Conservation (phyloP, 2,113 vertebrate genomes). For the Eclectus roratus region DNA sequence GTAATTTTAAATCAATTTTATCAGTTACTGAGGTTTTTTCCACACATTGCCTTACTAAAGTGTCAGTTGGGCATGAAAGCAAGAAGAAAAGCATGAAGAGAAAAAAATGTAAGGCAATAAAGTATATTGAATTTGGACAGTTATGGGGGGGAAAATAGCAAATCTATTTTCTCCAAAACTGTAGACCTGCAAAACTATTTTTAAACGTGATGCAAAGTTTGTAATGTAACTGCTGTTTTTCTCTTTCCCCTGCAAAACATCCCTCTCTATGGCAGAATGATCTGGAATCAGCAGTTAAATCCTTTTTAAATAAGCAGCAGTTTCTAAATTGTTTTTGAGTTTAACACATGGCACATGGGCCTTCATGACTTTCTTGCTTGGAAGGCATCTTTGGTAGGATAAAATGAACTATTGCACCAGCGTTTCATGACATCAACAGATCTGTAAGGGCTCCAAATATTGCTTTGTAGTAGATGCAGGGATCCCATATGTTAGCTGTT, state of each 20-base stretch:
- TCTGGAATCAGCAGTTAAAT: slow-evolving; percentile 44
- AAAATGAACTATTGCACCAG: not conserved
- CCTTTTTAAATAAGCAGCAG: slow-evolving; percentile 37
- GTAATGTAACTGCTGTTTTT: not conserved
- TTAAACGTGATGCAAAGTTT: not conserved
- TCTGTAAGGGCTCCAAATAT: not conserved
- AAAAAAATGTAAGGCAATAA: not conserved
- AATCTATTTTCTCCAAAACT: not conserved
- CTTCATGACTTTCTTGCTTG: not conserved
- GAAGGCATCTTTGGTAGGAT: not conserved
- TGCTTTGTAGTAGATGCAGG: not conserved
- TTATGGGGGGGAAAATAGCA: accelerated
- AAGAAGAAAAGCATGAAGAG: not conserved
- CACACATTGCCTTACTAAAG: not conserved
- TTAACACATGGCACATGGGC: not conserved
- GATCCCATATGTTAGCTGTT: slow-evolving; percentile 22
- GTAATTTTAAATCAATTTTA: not conserved
- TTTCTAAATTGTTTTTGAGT: slow-evolving; percentile 48
- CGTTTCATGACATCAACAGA: not conserved
- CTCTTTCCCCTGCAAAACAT: not conserved
- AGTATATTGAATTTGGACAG: not conserved
- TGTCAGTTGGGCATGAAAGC: not conserved
- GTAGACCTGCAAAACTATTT: not conserved
- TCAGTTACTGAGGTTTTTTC: not conserved
- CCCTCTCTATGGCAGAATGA: not conserved